These are phyloP conservation scores for Trematomus bernacchii DNA, from an alignment of 2,797 vertebrate species.

Conservation along the genomic window DNA sequence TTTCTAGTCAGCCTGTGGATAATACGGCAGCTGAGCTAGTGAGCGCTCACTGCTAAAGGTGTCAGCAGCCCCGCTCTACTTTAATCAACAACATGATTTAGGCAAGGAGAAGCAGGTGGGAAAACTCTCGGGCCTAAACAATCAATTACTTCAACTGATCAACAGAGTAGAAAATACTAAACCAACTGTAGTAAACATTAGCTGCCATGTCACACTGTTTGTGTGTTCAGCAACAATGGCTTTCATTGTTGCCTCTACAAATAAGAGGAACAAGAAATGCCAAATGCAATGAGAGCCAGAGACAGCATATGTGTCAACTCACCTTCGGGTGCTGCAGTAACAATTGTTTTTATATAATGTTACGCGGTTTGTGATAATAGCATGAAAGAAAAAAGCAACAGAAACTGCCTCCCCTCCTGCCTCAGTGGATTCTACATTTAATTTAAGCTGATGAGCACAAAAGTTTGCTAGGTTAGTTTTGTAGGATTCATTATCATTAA, in stretches of 20 bases:
- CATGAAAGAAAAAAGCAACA: slow-evolving; percentile 54
- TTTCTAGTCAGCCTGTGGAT: slow-evolving; percentile 66
- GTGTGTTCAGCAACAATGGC: slow-evolving; percentile 40
- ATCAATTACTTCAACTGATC: slow-evolving; percentile 75
- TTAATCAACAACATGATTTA: slow-evolving; percentile 79
- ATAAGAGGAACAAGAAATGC: slow-evolving; percentile 32
- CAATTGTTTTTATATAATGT: slow-evolving; percentile 52
- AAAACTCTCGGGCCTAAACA: slow-evolving; percentile 63
- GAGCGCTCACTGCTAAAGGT: slow-evolving; percentile 47
- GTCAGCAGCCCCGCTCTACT: slow-evolving; percentile 60
- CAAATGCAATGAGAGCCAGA: slow-evolving; percentile 28
- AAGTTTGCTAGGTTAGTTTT: slow-evolving; percentile 53
- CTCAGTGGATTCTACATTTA: slow-evolving; percentile 64
- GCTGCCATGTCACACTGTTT: slow-evolving; percentile 38
- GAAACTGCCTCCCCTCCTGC: slow-evolving; percentile 43
- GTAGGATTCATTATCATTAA: slow-evolving; percentile 63
- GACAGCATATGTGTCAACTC: slow-evolving; percentile 43
- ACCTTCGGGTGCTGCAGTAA: slow-evolving; percentile 41
- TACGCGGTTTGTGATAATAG: slow-evolving; percentile 50
- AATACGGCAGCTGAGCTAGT: slow-evolving; percentile 48
- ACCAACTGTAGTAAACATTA: slow-evolving; percentile 56
- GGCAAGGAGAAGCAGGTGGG: slow-evolving; percentile 66
- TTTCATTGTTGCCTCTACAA: slow-evolving; percentile 44
- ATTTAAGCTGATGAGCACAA: slow-evolving; percentile 70
- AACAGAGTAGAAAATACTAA: slow-evolving; percentile 67